Conservation (phyloP, 2,888 invertebrate species). For the Steinernema carpocapsae region DNA sequence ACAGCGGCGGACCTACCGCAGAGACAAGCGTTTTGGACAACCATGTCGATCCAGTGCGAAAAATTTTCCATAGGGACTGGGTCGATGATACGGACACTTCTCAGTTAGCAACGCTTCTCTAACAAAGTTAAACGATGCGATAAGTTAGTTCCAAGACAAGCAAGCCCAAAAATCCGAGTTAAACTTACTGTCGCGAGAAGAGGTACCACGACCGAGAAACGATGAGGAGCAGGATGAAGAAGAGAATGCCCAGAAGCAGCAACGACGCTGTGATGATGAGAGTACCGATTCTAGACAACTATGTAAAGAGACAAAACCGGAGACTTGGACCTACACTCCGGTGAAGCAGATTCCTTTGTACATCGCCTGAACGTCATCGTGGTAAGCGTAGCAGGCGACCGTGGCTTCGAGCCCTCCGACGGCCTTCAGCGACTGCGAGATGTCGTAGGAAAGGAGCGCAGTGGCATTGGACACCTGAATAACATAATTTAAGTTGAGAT, state of each 20-base stretch:
- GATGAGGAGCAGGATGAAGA: conserved; percentile 62
- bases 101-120: conserved; percentile 17
- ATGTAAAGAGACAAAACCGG: not conserved
- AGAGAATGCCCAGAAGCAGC: conserved; percentile 58
- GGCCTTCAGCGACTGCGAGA: conserved; percentile 52
- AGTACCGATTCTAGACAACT: conserved; percentile 62
- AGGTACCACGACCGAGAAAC: conserved; percentile 65
- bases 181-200: conserved; percentile 43
- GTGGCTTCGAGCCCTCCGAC: conserved; percentile 60
- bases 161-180: not conserved
- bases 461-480: conserved; percentile 57
- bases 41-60: conserved; percentile 27
- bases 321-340: conserved; percentile 58
- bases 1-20: conserved; percentile 26
- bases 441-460: conserved; percentile 53
- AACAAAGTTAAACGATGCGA: conserved; percentile 21
- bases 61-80: conserved; percentile 23
- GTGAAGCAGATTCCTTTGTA: conserved; percentile 61
- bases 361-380: conserved; percentile 55
- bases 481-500: not conserved
- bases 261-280: conserved; percentile 54
- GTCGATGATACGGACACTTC: conserved; percentile 19
- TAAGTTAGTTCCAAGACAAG: not conserved
- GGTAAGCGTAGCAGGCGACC: conserved; percentile 58
- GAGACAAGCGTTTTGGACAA: conserved; percentile 3